Conservation (phyloP, 2,888 invertebrate species). For the Xiphydria camelus region DNA sequence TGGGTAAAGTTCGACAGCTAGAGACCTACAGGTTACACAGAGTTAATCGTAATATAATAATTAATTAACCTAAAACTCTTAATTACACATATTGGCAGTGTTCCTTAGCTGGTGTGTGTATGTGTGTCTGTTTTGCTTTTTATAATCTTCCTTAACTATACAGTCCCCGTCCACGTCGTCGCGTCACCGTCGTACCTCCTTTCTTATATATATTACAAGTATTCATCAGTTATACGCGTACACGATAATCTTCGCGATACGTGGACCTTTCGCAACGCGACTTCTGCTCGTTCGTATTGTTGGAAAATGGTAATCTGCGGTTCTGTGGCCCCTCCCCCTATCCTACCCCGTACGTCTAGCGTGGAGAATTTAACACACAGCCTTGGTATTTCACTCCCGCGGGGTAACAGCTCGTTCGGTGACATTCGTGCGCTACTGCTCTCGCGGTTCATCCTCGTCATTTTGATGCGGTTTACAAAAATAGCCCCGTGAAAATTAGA, state of each 20-base stretch:
- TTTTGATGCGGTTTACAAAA: too few species aligned
- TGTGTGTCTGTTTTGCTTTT: conserved; percentile 30
- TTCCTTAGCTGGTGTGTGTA: conserved; percentile 54
- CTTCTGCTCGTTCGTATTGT: conserved; percentile 1
- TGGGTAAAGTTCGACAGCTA: too few species aligned
- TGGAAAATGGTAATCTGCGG: too few species aligned
- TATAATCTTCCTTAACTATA: conserved; percentile 12
- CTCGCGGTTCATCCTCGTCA: too few species aligned
- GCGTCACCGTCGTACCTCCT: neutral
- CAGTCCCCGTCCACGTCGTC: neutral
- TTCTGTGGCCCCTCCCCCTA: too few species aligned
- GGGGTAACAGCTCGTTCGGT: conserved; percentile 38
- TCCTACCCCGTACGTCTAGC: too few species aligned
- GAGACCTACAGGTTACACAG: conserved; percentile 43
- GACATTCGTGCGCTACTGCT: too few species aligned
- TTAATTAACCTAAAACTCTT: conserved; percentile 37
- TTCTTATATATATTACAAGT: neutral
- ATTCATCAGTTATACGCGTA: neutral
- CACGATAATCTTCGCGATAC: too few species aligned
- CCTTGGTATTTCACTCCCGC: conserved; percentile 37
- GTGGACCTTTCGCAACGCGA: conserved; percentile 1
- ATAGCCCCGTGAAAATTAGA: too few species aligned
- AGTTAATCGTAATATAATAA: conserved; percentile 36
- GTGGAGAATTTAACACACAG: conserved; percentile 37
- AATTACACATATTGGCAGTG: conserved; percentile 57